Conservation (phyloP, 2,797 vertebrate genomes). For the Tenualosa thibaudeaui region DNA sequence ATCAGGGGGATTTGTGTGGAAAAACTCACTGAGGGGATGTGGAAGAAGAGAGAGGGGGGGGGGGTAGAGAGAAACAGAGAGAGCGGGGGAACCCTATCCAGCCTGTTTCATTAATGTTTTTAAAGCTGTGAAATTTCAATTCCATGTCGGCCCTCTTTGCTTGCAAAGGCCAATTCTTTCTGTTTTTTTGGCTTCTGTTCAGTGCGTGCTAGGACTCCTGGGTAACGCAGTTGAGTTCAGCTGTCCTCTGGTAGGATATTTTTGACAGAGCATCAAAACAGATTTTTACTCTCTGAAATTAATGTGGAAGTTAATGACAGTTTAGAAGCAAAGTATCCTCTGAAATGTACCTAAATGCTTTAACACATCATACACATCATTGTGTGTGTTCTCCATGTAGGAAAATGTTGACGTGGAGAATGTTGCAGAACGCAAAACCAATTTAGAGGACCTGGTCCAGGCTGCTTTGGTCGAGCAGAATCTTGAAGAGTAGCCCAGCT, state of each 20-base stretch:
- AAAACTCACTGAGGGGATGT: slow-evolving; percentile 65
- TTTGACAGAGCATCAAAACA: slow-evolving; percentile 3
- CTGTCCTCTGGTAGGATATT: not conserved
- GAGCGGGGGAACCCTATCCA: slow-evolving; percentile 63
- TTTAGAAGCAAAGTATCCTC: not conserved
- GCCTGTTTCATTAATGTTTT: slow-evolving; percentile 77
- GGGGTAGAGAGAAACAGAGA: not conserved
- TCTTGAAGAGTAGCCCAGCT: not conserved
- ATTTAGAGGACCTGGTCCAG: not conserved
- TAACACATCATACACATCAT: not conserved
- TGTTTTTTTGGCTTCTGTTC: slow-evolving; percentile 54
- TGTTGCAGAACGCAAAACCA: not conserved
- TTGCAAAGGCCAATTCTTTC: slow-evolving; percentile 61
- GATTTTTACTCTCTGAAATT: slow-evolving; percentile 18
- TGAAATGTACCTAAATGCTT: not conserved
- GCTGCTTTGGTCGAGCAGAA: not conserved
- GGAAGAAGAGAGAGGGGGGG: slow-evolving; percentile 29
- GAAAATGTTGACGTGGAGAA: not conserved
- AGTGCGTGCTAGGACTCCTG: slow-evolving; percentile 57
- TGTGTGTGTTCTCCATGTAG: not conserved
- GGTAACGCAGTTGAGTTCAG: not conserved
- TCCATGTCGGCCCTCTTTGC: slow-evolving; percentile 57
- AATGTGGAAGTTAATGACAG: not conserved
- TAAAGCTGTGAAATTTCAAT: slow-evolving; percentile 74
- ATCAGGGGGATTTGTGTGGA: slow-evolving; percentile 51